phyloP scores from a whole-genome alignment of 2,888 invertebrate genomes.

The Hirtodrosophila trivittata region DNA sequence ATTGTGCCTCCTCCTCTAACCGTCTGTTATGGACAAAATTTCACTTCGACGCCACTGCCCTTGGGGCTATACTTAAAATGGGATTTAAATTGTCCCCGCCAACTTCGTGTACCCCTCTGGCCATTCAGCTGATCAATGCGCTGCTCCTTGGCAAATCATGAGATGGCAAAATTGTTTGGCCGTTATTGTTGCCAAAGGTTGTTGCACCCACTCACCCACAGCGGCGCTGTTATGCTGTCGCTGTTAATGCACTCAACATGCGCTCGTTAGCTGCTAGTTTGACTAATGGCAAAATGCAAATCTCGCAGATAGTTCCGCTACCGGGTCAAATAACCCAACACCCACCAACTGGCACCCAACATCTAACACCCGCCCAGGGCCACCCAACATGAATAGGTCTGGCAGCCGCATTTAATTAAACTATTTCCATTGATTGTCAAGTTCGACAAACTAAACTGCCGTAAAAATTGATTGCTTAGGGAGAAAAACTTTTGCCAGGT shows the following conservation, averaged over 20 bases:
- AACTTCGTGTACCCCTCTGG: conserved; percentile 12
- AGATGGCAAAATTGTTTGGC: conserved; percentile 53
- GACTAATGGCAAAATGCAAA: conserved; percentile 50
- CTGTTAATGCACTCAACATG: conserved; percentile 55
- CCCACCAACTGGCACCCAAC: not conserved
- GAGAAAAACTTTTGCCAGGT: conserved; percentile 40
- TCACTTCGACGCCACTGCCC: conserved; percentile 17
- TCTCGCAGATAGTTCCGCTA: conserved; percentile 41
- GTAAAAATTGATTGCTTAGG: conserved; percentile 62
- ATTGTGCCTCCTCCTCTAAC: no score
- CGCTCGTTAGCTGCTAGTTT: conserved; percentile 48
- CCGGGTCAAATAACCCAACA: conserved; percentile 40
- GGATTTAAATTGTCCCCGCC: not conserved
- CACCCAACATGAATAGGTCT: conserved; percentile 20
- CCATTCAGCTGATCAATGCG: conserved; percentile 13
- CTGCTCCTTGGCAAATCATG: conserved; percentile 39
- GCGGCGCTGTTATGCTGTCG: not conserved
- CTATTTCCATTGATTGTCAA: conserved; percentile 66
- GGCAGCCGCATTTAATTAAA: conserved; percentile 58
- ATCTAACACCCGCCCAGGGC: not conserved
- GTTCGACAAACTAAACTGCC: conserved; percentile 59
- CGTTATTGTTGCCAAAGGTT: conserved; percentile 34
- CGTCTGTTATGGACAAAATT: conserved; percentile 1
- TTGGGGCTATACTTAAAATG: not conserved
- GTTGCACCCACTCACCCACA: conserved; percentile 34